phyloP scores from a whole-genome alignment of 1,140 invertebrate species.

The Drosophila sucinea region DNA sequence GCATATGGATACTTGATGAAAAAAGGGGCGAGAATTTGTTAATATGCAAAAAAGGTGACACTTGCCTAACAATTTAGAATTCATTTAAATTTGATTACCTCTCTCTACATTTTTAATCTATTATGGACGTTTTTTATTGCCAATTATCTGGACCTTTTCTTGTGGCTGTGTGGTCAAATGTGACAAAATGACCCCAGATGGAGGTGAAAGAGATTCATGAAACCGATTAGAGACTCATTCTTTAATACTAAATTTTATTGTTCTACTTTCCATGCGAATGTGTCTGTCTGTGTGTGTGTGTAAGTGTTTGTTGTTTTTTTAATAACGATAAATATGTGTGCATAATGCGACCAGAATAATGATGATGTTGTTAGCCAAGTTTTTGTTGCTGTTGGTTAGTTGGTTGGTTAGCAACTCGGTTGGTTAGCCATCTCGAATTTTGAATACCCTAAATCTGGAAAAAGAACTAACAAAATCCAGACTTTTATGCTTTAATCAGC shows the following conservation, averaged over 20 bases:
- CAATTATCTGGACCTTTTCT: background rate
- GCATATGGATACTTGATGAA: background rate
- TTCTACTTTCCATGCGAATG: background rate
- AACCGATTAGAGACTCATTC: background rate
- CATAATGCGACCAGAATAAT: conserved; percentile 61
- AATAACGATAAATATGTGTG: conserved; percentile 34
- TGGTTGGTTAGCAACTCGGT: background rate
- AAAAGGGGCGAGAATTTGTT: no score
- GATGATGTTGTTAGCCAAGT: conserved; percentile 49
- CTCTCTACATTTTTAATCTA: no score
- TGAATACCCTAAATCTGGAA: background rate
- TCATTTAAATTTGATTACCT: background rate
- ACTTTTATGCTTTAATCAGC: no score
- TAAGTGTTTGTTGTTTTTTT: conserved; percentile 13
- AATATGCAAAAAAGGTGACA: background rate
- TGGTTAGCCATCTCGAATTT: background rate
- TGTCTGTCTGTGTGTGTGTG: background rate
- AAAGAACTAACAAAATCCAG: no score
- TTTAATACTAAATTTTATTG: background rate
- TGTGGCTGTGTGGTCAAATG: background rate
- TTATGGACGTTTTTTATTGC: no score
- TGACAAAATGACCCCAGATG: background rate
- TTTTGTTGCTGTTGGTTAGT: conserved; percentile 18
- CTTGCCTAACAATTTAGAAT: background rate
- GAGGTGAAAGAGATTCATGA: background rate